Conservation (phyloP, 2,888 invertebrate species). For the Brachypalpus laphriformis region DNA sequence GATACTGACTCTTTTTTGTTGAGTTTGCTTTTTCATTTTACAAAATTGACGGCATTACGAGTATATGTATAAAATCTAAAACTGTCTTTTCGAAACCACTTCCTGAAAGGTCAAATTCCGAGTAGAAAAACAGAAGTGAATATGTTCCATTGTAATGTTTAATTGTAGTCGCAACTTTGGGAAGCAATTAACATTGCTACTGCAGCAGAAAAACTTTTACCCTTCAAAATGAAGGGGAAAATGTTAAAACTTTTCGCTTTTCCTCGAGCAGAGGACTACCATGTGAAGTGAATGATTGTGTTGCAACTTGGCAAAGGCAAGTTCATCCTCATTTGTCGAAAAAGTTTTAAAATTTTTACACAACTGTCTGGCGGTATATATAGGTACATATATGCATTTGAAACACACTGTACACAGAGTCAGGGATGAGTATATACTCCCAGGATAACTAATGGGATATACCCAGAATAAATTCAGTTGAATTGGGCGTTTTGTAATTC, state of each 20-base stretch:
- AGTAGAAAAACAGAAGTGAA: background rate
- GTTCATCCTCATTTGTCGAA: constrained; percentile 54
- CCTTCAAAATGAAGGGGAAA: constrained; percentile 42
- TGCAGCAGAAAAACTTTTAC: constrained; percentile 59
- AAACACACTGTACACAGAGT: too few relatives aligned
- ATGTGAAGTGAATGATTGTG: constrained; percentile 22
- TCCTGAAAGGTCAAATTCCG: background rate
- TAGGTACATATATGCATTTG: background rate
- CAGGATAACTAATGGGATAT: background rate
- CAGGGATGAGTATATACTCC: background rate
- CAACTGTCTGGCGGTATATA: constrained; percentile 7
- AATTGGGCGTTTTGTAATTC: background rate
- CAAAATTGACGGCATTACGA: too few relatives aligned
- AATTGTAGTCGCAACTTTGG: constrained; percentile 54
- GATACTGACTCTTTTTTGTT: background rate
- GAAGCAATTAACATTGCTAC: constrained; percentile 63
- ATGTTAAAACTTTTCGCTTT: constrained; percentile 42
- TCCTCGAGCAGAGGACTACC: background rate
- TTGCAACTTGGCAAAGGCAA: constrained; percentile 32
- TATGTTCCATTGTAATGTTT: constrained; percentile 19
- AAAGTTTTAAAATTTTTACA: constrained; percentile 39
- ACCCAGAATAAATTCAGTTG: background rate
- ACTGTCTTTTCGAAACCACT: background rate
- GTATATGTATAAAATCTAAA: too few relatives aligned
- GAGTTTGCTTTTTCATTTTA: background rate